A percentile compares a stretch with the other conserved stretches of the same genome.
Evolutionary conservation across 2,888 invertebrate genomes (phyloP).

Genomic region (Pollenia griseotomentosa): DNA sequence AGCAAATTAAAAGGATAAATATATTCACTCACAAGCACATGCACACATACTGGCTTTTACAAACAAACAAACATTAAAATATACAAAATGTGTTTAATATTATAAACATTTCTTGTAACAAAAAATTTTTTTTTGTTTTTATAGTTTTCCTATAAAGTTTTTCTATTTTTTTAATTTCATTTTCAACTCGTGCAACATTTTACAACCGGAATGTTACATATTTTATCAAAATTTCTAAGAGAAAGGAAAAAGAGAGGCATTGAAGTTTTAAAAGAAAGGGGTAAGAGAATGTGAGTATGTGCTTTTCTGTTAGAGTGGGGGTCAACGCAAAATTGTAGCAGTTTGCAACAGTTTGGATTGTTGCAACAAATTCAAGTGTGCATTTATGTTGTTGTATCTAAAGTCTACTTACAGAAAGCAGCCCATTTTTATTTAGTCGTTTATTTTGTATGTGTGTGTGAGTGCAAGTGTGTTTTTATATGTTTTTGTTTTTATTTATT

Average conservation of each 20-base stretch:
- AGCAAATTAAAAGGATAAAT: constrained; percentile 57
- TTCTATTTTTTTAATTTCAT: constrained; percentile 13
- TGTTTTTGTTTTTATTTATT: constrained; percentile 52
- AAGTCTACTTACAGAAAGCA: constrained; percentile 45
- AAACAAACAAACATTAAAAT: constrained; percentile 20
- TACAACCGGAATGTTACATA: constrained; percentile 68
- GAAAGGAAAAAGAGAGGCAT: constrained; percentile 25
- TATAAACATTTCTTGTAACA: constrained; percentile 61
- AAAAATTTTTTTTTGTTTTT: constrained; percentile 54
- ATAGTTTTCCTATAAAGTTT: constrained; percentile 70
- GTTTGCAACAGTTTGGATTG: constrained; percentile 69
- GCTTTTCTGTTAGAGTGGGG: not conserved
- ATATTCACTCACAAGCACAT: constrained; percentile 15
- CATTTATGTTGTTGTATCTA: constrained; percentile 28
- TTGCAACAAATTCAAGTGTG: constrained; percentile 68
- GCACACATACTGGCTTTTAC: constrained; percentile 30
- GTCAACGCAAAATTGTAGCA: constrained; percentile 51
- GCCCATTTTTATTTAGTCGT: constrained; percentile 56
- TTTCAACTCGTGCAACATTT: constrained; percentile 61
- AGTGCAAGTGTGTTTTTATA: constrained; percentile 22
- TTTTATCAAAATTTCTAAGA: constrained; percentile 58
- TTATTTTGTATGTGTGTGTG: constrained; percentile 14
- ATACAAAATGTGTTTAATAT: constrained; percentile 66
- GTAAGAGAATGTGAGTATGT: not conserved
- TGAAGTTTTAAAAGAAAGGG: constrained; percentile 1